Evolutionary conservation across 2,797 vertebrate species (phyloP), one percentile per base, ranked within the genome.

Genomic region (Avahi laniger): DNA sequence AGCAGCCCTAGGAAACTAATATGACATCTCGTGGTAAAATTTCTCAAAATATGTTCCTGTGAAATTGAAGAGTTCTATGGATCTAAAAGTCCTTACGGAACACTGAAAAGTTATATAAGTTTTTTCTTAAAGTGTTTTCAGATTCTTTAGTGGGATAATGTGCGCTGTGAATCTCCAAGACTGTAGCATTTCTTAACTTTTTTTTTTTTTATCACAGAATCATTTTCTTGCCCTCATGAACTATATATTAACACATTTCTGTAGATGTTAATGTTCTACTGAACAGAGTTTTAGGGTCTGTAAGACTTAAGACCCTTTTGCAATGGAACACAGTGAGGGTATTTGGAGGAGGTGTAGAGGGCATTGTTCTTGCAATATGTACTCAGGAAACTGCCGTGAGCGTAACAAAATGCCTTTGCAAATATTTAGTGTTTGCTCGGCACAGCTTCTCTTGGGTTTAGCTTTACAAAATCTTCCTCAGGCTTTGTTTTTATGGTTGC

Each of bases 401-500:
- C 28, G 81, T 79, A 89, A 94, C 63, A 88, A 94, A 94, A 94
- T 67, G 50, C 83, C 69, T 96, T 76, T 78, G 76, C 75, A 92
- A 90, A 87, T 95, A 92, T 54, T 67, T 72, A 57, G 83, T 94
- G 76, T 95, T 93, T 92, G 87, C 80, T 95, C 95, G 96, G 91
- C 75, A 50, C 54, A 73, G 86, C 26, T 84, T 95, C 54, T 93
- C 22, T 80, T 43, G 54, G 48, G 70, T 54, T 96, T 81, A 94
- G 30, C 86, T 97, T 95, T 89, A 69, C 61, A 94, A 93, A 94
- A 93, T 94, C 48, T 94, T 93, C 59, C 52, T 63, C 24, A 10
- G 75, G 26, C 72, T 94, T 94, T 95, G 91, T 97, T 96, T 97
- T 86, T 38, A 15, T 91, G n/a, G 76, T 97, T 96, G 87, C 83